phyloP scores from a whole-genome alignment of 2,888 invertebrate genomes.

The Eilema caniola region DNA sequence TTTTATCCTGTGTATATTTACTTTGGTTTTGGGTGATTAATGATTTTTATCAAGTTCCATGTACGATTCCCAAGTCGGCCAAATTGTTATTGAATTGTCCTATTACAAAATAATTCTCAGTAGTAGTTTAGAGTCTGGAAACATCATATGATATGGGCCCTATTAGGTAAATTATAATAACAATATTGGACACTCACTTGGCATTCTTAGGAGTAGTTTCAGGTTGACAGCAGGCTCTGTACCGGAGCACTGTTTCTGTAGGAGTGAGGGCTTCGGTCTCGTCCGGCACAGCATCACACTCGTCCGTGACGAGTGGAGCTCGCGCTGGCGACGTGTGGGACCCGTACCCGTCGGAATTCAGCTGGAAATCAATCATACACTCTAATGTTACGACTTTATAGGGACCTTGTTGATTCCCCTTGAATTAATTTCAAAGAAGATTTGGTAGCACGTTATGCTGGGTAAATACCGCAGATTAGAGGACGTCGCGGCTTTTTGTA shows the following conservation, averaged over 20 bases:
- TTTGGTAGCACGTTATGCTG: no score
- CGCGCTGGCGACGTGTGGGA: constrained; percentile 95
- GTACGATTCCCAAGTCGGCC: not conserved
- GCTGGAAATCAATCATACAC: constrained; percentile 80
- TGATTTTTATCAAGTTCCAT: not conserved
- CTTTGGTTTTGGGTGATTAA: no score
- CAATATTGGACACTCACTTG: constrained; percentile 90
- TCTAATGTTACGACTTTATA: constrained; percentile 21
- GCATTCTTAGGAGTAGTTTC: constrained; percentile 93
- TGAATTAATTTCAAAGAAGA: no score
- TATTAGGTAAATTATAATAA: not conserved
- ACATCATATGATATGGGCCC: no score
- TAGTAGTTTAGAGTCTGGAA: not conserved
- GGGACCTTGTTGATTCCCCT: not conserved
- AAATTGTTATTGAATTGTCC: no score
- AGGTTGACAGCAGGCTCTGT: constrained; percentile 82
- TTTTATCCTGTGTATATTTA: no score
- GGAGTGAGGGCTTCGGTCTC: constrained; percentile 88
- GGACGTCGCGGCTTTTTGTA: no score
- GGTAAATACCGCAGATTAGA: no score
- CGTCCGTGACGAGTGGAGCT: constrained; percentile 92
- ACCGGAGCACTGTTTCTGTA: constrained; percentile 75
- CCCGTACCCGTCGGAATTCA: constrained; percentile 95
- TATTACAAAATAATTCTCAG: not conserved
- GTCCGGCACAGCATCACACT: constrained; percentile 90